Evolutionary conservation across 2,888 invertebrate species (phyloP).

Genomic region (Zaprionus bogoriensis): DNA sequence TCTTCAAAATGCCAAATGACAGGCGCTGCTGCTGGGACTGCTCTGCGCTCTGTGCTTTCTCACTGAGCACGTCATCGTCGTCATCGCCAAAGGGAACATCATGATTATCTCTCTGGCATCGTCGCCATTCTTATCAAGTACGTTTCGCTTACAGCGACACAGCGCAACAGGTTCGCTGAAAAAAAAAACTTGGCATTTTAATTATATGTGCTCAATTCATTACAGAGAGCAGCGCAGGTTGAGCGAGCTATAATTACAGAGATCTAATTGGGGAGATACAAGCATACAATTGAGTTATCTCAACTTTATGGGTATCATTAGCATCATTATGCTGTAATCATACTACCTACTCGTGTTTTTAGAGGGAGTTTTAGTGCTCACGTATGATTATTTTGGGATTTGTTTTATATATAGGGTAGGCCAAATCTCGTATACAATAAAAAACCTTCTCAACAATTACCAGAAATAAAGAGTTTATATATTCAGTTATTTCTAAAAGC

Average conservation of each 20-base stretch:
- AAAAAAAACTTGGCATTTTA: background rate
- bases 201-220: background rate
- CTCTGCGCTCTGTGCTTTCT: constrained; percentile 10
- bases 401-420: background rate
- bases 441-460: too few species aligned
- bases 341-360: background rate
- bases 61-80: constrained; percentile 45
- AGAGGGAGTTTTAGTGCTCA: background rate
- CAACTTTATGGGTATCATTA: background rate
- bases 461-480: too few species aligned
- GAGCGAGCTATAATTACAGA: background rate
- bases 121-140: constrained; percentile 59
- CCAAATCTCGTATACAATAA: too few species aligned
- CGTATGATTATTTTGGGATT: background rate
- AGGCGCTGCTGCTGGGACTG: constrained; percentile 33
- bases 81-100: constrained; percentile 22
- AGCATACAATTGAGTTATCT: background rate
- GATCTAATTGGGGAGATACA: background rate
- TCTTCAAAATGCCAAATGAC: constrained; percentile 61
- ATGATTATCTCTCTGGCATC: constrained; percentile 45
- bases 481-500: too few species aligned
- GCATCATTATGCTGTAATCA: background rate
- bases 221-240: background rate
- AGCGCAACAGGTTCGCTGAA: constrained; percentile 30
- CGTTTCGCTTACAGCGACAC: constrained; percentile 46